Evolutionary conservation across 2,888 invertebrate genomes (phyloP), one percentile per base, ranked within the genome.

Genomic region (Brachypalpus laphriformis): DNA sequence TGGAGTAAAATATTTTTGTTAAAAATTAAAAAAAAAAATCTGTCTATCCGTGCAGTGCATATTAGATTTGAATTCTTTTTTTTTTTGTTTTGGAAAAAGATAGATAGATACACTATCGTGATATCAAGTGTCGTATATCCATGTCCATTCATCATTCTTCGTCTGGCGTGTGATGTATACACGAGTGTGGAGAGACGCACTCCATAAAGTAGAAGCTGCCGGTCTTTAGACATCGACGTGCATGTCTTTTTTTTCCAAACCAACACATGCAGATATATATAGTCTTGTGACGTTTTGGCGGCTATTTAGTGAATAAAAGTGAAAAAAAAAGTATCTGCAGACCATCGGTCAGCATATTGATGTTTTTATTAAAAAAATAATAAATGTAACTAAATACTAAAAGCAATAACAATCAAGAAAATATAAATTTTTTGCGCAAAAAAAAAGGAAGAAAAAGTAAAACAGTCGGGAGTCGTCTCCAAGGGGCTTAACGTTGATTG

Each of bases 201-300:
- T 82, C 61, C 56, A 63, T 70, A 49, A 63, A 75, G 54, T 65
- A 20, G 45, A 63, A 42, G 45, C 70, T 72, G 76, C 77, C 78
- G 78, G 78, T 74, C 63, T 68, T 66, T 8, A 51, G 37, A 61
- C 71, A 57, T 51, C 61, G 28, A 57, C 37, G 51, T 76, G 47
- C 57, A 37, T 25, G 65, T 63, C 63, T 28, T 68, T 51, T 47
- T 34, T 40, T 45, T 42, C 7, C 16, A 2, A 56, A 16, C 16
- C 47, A 63, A 75, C 47, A 61, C 68, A 83, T 51, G 59, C 74
- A 56, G 72, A 61, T 42, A 45, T 20, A 40, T 28, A 25, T 25
- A 25, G 2, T 40, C 47, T 20, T 70, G 78, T 78, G 78, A 74
- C 74, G 74, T 83, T 83, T 83, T 75, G 78, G 78, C 74, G 78